Conservation (phyloP, 2,113 vertebrate genomes). For the Melanerpes formicivorus region DNA sequence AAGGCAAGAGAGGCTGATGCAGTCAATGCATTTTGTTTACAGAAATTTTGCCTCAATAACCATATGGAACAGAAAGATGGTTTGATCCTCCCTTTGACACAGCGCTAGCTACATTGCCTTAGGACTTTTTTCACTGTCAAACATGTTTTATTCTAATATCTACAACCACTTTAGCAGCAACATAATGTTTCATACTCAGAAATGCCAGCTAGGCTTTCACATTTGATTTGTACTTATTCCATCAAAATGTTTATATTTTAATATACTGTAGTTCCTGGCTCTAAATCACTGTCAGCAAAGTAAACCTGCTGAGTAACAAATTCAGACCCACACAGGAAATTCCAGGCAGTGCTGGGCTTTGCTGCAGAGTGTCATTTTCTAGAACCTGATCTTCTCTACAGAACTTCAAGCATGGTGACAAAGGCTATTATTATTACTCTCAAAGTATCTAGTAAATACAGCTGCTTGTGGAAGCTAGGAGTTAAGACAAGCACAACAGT, state of each 20-base stretch:
- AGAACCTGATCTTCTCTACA: not conserved
- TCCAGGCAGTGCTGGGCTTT: not conserved
- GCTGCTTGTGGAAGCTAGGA: not conserved
- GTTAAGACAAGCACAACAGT: not conserved
- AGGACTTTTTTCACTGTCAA: slow-evolving; percentile 54
- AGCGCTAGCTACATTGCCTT: slow-evolving; percentile 11
- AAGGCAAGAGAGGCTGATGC: slow-evolving; percentile 47
- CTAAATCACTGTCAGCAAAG: not conserved
- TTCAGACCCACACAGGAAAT: not conserved
- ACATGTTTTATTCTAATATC: slow-evolving; percentile 44
- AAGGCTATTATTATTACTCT: not conserved
- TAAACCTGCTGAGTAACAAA: not conserved
- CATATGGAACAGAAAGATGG: slow-evolving; percentile 47
- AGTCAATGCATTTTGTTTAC: slow-evolving; percentile 59
- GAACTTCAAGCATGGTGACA: not conserved
- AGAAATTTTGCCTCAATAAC: slow-evolving; percentile 64
- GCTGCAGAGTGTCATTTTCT: not conserved
- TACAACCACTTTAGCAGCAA: slow-evolving; percentile 50
- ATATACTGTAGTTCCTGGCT: not conserved
- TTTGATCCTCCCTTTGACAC: slow-evolving; percentile 65
- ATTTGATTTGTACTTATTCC: slow-evolving; percentile 49
- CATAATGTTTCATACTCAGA: slow-evolving; percentile 12
- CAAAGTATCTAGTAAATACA: not conserved
- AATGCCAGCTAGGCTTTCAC: slow-evolving; percentile 44
- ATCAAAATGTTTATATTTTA: not conserved